A percentile compares a stretch with the other conserved stretches of the same genome.
phyloP scores from a whole-genome alignment of 2,113 vertebrate species.

The Brachyhypopomus occidentalis region DNA sequence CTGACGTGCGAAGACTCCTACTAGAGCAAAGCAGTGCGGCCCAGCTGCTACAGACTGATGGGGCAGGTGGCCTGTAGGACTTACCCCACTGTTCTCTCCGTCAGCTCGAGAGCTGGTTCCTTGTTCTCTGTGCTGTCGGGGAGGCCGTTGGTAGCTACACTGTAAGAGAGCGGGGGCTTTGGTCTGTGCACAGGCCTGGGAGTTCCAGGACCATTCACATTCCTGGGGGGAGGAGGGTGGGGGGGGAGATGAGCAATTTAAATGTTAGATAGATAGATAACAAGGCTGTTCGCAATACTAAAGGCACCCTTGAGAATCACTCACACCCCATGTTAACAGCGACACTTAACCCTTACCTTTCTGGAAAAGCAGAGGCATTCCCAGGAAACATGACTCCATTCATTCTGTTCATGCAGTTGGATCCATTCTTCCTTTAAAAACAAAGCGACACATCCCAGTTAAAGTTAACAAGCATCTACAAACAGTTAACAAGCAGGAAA shows the following conservation, averaged over 20 bases:
- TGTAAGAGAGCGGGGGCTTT: slow-evolving; percentile 82
- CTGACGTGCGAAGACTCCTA: too few relatives aligned
- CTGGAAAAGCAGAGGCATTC: slow-evolving; percentile 85
- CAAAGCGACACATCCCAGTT: too few relatives aligned
- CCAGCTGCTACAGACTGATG: not conserved
- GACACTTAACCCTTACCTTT: slow-evolving; percentile 78
- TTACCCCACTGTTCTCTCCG: slow-evolving; percentile 60
- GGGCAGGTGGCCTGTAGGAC: not conserved
- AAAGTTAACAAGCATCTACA: too few relatives aligned
- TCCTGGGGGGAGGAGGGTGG: slow-evolving; percentile 64
- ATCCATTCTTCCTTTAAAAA: slow-evolving; percentile 87
- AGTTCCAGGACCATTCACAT: slow-evolving; percentile 89
- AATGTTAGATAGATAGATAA: not conserved
- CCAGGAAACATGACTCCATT: slow-evolving; percentile 97
- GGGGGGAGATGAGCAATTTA: not conserved
- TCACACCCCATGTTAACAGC: too few relatives aligned
- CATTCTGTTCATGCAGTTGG: slow-evolving; percentile 88
- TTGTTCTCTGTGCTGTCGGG: slow-evolving; percentile 84
- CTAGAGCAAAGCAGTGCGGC: too few relatives aligned
- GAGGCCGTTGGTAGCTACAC: slow-evolving; percentile 90
- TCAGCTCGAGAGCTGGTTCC: slow-evolving; percentile 73
- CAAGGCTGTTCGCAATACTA: not conserved
- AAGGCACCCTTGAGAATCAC: not conserved
- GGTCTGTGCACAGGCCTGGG: slow-evolving; percentile 86
- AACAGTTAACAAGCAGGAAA: too few relatives aligned